Conservation (phyloP, 2,888 invertebrate genomes). For the Axea sp. region DNA sequence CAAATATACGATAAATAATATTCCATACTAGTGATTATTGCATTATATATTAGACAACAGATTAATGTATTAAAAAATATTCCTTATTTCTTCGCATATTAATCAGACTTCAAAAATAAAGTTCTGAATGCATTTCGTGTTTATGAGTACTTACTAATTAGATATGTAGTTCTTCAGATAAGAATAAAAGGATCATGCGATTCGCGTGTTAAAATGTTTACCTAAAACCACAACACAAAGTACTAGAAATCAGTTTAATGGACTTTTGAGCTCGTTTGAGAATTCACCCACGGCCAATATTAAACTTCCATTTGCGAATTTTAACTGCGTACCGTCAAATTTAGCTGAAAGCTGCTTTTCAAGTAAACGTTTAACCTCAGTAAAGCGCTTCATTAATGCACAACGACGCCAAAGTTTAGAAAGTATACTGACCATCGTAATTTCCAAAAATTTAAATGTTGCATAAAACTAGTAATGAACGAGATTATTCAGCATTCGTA, state of each 20-base stretch:
- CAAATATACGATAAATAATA: too few species aligned
- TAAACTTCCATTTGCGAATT: slow-evolving; percentile 53
- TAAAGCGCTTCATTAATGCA: slow-evolving; percentile 54
- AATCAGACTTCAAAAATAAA: too few species aligned
- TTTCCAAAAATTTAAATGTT: slow-evolving; percentile 38
- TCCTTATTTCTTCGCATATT: too few species aligned
- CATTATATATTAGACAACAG: too few species aligned
- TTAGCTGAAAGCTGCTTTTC: slow-evolving; percentile 51
- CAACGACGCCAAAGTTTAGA: slow-evolving; percentile 43
- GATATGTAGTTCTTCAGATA: background rate
- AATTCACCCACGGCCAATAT: slow-evolving; percentile 49
- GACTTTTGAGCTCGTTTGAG: slow-evolving; percentile 43
- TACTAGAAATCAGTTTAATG: slow-evolving; percentile 36
- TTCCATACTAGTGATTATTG: too few species aligned
- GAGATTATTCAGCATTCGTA: too few species aligned
- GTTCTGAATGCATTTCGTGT: too few species aligned
- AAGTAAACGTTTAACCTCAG: slow-evolving; percentile 50
- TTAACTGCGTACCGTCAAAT: slow-evolving; percentile 47
- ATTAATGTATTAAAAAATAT: too few species aligned
- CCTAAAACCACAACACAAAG: slow-evolving; percentile 26
- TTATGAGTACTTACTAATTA: too few species aligned
- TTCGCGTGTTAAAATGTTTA: slow-evolving; percentile 28
- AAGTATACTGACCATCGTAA: slow-evolving; percentile 39
- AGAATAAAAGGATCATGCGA: slow-evolving; percentile 14
- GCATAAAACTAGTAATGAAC: too few species aligned